These are phyloP conservation scores for Rapana venosa DNA, from an alignment of 2,888 invertebrate species.

Conservation along the genomic window DNA sequence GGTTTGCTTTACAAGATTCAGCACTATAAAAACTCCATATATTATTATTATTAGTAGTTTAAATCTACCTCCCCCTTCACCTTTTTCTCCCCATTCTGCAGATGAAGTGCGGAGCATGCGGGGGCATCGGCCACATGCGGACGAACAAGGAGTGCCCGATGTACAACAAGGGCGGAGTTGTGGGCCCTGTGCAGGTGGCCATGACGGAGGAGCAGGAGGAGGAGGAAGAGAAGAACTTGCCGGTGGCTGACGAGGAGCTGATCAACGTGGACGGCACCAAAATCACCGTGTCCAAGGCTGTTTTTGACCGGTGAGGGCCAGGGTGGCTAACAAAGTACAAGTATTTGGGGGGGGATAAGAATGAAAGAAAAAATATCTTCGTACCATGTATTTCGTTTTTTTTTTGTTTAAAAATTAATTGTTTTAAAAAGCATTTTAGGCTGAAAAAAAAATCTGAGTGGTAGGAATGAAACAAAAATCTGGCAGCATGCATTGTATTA, in stretches of 20 bases:
- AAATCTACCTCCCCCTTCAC: too few relatives aligned
- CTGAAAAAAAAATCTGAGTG: too few relatives aligned
- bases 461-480: too few relatives aligned
- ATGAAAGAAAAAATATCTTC: too few relatives aligned
- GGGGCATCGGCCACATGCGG: slow-evolving; percentile 87
- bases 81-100: slow-evolving; percentile 54
- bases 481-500: too few relatives aligned
- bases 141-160: slow-evolving; percentile 98
- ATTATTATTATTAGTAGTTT: too few relatives aligned
- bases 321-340: not conserved
- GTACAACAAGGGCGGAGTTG: slow-evolving; percentile 85
- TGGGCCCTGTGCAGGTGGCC: slow-evolving; percentile 71
- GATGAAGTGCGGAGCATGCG: slow-evolving; percentile 97
- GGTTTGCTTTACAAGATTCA: too few relatives aligned
- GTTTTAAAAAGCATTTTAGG: too few relatives aligned
- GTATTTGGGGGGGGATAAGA: too few relatives aligned
- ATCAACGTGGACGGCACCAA: slow-evolving; percentile 95
- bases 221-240: slow-evolving; percentile 84
- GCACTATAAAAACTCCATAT: too few relatives aligned
- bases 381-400: too few relatives aligned
- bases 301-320: slow-evolving; percentile 84
- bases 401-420: too few relatives aligned
- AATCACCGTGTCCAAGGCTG: slow-evolving; percentile 91
- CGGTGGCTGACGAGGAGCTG: slow-evolving; percentile 73
- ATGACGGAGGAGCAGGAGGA: slow-evolving; percentile 86